Conservation (phyloP, 2,113 vertebrate genomes). For the Gobius niger region DNA sequence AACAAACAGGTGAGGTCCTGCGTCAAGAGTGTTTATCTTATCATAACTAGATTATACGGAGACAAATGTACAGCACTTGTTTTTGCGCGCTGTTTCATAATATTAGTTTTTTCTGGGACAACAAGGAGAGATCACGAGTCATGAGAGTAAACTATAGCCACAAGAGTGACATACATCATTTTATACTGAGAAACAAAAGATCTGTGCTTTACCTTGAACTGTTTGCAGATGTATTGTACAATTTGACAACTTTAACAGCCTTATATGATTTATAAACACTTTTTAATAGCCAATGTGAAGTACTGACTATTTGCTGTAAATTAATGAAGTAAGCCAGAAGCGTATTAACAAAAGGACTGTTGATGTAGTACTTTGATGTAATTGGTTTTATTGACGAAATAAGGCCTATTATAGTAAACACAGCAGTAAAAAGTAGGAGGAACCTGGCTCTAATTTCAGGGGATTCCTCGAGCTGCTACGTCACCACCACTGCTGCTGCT, state of each 20-base stretch:
- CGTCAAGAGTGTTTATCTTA: slow-evolving; percentile 18
- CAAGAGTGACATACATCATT: not conserved
- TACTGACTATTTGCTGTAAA: not conserved
- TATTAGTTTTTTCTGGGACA: not conserved
- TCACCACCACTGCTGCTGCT: not conserved
- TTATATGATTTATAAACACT: not conserved
- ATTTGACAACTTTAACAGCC: no score
- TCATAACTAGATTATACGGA: slow-evolving; percentile 2
- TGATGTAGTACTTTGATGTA: not conserved
- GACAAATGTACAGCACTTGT: slow-evolving; percentile 3
- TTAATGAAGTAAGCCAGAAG: not conserved
- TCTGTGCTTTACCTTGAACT: no score
- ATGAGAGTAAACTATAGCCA: not conserved
- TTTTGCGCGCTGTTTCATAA: slow-evolving; percentile 4
- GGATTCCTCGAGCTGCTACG: slow-evolving; percentile 22
- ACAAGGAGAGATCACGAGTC: not conserved
- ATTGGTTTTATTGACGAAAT: not conserved
- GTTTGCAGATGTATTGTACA: no score
- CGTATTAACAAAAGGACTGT: not conserved
- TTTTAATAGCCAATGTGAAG: not conserved
- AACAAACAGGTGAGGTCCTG: slow-evolving; percentile 2
- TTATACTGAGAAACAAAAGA: not conserved
- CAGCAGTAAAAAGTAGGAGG: slow-evolving; percentile 3
- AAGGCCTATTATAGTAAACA: slow-evolving; percentile 12
- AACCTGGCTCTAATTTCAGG: slow-evolving; percentile 15